Conservation (phyloP, 2,888 invertebrate genomes). For the Lithophane socia region DNA sequence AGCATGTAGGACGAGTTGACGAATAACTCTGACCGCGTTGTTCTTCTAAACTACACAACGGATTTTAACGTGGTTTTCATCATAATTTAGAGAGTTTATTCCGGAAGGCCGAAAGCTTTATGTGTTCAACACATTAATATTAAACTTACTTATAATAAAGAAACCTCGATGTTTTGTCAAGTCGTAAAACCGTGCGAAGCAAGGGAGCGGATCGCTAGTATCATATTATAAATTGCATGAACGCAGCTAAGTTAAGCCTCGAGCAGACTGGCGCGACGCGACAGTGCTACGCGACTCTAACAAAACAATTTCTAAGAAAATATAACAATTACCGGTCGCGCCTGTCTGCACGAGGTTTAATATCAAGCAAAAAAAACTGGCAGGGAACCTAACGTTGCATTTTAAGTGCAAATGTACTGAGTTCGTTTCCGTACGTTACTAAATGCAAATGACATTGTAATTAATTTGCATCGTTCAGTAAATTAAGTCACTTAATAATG, state of each 20-base stretch:
- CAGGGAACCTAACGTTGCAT: not conserved
- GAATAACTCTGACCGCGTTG: not conserved
- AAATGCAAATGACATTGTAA: not conserved
- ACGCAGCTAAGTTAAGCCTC: no score
- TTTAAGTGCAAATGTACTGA: slow-evolving; percentile 49
- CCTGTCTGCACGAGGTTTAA: no score
- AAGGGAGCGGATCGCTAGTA: not conserved
- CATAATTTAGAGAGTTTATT: not conserved
- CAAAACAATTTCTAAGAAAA: no score
- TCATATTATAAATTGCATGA: not conserved
- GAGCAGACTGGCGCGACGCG: no score
- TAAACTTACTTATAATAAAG: not conserved
- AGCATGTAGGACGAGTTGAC: no score
- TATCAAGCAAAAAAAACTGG: no score
- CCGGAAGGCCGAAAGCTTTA: not conserved
- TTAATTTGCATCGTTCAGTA: slow-evolving; percentile 30
- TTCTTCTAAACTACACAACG: not conserved
- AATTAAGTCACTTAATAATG: not conserved
- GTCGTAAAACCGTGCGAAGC: not conserved
- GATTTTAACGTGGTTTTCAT: not conserved
- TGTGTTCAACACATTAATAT: not conserved
- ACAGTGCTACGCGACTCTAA: no score
- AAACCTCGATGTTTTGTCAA: not conserved
- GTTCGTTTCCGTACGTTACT: not conserved
- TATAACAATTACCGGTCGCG: no score